A percentile compares a stretch with the other conserved stretches of the same genome.
Evolutionary conservation across 2,888 invertebrate genomes (phyloP).

Genomic region (Cephus rjabovi): DNA sequence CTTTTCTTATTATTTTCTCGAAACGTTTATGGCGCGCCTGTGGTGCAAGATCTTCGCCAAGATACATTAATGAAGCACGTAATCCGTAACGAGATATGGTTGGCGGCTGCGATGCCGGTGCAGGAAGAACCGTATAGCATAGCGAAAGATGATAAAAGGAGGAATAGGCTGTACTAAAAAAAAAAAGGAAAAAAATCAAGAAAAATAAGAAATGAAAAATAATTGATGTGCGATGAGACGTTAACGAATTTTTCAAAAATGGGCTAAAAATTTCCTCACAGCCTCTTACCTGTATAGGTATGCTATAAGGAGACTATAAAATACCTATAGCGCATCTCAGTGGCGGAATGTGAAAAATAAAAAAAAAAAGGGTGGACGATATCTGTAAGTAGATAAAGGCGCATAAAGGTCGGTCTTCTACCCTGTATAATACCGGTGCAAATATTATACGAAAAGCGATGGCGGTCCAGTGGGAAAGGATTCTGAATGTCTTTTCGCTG

Average conservation of each 20-base stretch:
- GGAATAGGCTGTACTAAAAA: neutral
- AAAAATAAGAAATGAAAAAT: conserved; percentile 7
- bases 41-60: neutral
- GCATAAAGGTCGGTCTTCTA: neutral
- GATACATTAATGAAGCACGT: neutral
- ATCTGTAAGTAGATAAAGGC: neutral
- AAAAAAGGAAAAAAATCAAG: conserved; percentile 21
- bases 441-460: neutral
- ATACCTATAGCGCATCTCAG: neutral
- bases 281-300: conserved; percentile 4
- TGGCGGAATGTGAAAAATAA: neutral
- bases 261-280: neutral
- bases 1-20: neutral
- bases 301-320: neutral
- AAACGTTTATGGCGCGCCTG: neutral
- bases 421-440: neutral
- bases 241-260: neutral
- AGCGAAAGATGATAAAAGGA: neutral
- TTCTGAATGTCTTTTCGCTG: conserved; percentile 60
- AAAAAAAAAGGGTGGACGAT: neutral
- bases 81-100: neutral
- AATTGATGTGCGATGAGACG: neutral
- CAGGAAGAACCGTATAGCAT: neutral
- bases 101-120: neutral
- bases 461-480: conserved; percentile 42